Evolutionary conservation across 2,113 vertebrate genomes (phyloP), one percentile per base, ranked within the genome.

Genomic region (Entomyzon cyanotis): DNA sequence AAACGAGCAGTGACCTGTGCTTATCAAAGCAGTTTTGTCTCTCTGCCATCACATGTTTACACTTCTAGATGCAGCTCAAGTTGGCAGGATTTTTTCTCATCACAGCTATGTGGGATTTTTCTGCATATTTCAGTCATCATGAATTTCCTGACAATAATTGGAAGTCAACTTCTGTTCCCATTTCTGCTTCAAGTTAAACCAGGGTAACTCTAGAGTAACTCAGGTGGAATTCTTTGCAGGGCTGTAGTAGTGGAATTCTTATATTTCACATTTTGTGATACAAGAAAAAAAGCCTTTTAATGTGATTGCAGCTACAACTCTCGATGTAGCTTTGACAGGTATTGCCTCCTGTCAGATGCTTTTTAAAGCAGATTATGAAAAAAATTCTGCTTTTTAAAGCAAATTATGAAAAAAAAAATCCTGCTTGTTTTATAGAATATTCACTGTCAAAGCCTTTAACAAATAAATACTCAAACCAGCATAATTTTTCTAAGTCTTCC

Each of bases 21-120:
- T 79, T 68, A 91, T 93, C 81, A 75, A 67, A 71, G 56, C 10
- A 35, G 44, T 68, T 93, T 50, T 75, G 49, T 78, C 56, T 78
- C 63, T 52, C 42, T 94, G 81, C 81, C 90, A 74, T 30, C 71
- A 53, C 33, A 39, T 76, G 10, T 91, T 93, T 84, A 81, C 69
- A 44, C 33, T 56, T 91, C 19, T 27, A 82, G 47, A 42, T 79
- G 58, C 53, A 93, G 58, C 44, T 68, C 30, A 93, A 39, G 5
- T 60, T 94, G 79, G 49, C 78, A 93, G 87, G 39, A 69, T 47
- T 79, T 84, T 70, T 41, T 67, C 70, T 76, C 37, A 73, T 87
- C 78, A 52, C 65, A 64, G 12, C 55, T 87, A 33, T 3, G n/a
- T 71, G 83, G 44, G 70, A 83, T 64, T 82, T 91, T 89, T 81